These are phyloP conservation scores for Protobothrops mucrosquamatus DNA, from an alignment of 2,113 vertebrate species.

Conservation along the genomic window DNA sequence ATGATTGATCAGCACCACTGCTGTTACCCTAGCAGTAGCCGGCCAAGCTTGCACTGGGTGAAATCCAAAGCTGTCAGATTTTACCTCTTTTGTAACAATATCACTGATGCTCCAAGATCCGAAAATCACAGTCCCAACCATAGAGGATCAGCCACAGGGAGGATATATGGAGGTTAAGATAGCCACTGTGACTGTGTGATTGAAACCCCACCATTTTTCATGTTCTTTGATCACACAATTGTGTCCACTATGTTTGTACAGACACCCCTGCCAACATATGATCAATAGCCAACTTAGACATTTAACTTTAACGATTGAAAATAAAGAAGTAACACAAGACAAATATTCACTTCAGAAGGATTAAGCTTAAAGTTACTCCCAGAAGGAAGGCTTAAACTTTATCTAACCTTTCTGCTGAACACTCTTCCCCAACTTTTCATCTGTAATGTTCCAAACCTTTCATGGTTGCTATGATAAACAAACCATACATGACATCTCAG, in stretches of 20 bases:
- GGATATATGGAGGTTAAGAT: background rate
- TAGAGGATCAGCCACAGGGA: background rate
- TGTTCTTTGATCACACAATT: background rate
- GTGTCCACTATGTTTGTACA: background rate
- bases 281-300: background rate
- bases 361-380: background rate
- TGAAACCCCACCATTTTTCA: background rate
- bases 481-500: background rate
- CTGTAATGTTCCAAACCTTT: background rate
- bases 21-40: background rate
- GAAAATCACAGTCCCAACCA: background rate
- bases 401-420: background rate
- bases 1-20: background rate
- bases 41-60: background rate
- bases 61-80: background rate
- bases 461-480: background rate
- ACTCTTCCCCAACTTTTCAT: background rate
- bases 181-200: background rate
- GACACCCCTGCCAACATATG: background rate
- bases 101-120: background rate
- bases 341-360: background rate
- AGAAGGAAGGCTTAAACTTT: background rate
- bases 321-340: background rate
- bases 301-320: background rate
- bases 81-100: background rate